These are phyloP conservation scores for Phylloscopus trochilus DNA, from an alignment of 2,113 vertebrate genomes.

Conservation along the genomic window DNA sequence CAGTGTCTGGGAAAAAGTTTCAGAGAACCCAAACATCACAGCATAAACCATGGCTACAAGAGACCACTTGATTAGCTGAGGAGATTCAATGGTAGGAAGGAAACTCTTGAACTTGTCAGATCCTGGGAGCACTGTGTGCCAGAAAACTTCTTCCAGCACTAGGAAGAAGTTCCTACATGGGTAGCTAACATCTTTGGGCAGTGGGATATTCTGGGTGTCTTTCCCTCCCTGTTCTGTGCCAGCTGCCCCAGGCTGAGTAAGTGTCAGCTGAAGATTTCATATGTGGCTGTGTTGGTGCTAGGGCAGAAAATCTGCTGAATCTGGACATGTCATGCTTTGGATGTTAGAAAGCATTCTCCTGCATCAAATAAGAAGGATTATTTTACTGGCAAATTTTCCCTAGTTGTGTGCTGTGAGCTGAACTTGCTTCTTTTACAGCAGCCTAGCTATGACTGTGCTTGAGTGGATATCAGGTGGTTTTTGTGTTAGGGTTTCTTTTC, in stretches of 20 bases:
- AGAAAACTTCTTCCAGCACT: neutral
- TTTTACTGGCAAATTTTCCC: neutral
- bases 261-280: neutral
- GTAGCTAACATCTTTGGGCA: neutral
- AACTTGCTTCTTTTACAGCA: neutral
- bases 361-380: neutral
- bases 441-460: neutral
- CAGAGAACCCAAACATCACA: no score
- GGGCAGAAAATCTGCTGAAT: neutral
- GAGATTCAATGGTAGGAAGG: neutral
- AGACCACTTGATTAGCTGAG: neutral
- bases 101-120: neutral
- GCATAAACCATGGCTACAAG: no score
- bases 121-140: neutral
- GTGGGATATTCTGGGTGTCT: neutral
- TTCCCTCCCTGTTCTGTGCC: neutral
- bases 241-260: neutral
- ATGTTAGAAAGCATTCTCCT: neutral
- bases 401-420: neutral
- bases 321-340: neutral
- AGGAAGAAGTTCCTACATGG: accelerated
- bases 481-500: no score
- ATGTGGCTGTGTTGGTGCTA: neutral
- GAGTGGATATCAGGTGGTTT: neutral
- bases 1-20: no score